Evolutionary conservation across 2,888 invertebrate species (phyloP), one percentile per base, ranked within the genome.

Genomic region (Apodemia zela): DNA sequence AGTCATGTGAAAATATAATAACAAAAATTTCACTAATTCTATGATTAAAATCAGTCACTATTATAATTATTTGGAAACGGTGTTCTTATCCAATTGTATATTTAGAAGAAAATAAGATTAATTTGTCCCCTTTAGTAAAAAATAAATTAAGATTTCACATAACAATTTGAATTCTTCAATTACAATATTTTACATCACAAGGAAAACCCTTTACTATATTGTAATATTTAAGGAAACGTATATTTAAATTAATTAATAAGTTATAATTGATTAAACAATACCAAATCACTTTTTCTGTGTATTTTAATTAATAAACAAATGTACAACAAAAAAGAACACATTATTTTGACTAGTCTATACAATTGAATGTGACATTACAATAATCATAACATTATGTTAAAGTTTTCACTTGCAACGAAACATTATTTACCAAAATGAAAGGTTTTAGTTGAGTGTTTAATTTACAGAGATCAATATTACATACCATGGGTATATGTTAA

Each of bases 401-500:
- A 3, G 13, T 15, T 54, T 51, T 54, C 25, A 15, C 25, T 25
- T 54, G 21, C 21, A 6, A 13, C 54, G 0, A 49, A 49, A 25
- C 25, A 54, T 5, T 21, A 15, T 21, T 21, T 5, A 54, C 11
- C 54, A 17, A 49, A 49, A 13, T 13, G 11, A 54, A 54, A 3
- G 13, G 54, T 3, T 54, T 54, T 54, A 25, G 15, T 25, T 21
- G 21, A 1, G 15, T 15, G 7, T 59, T 59, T 59, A 25, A 42
- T 60, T 60, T 60, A 42, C 10, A 63, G 63, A 63, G 59, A 59
- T 63, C 63, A 63, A 59, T 63, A 33, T 58, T 63, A 29, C 42
- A 59, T 17, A 38, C 49, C 51, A 51, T 7, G n/a, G n/a, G n/a
- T n/a, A 21, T 21, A 29, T 15, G 18, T 61, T 61, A 61, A 35